Base-by-base conservation (phyloP, 2,797 vertebrate species). In the Dryobates pubescens region DNA sequence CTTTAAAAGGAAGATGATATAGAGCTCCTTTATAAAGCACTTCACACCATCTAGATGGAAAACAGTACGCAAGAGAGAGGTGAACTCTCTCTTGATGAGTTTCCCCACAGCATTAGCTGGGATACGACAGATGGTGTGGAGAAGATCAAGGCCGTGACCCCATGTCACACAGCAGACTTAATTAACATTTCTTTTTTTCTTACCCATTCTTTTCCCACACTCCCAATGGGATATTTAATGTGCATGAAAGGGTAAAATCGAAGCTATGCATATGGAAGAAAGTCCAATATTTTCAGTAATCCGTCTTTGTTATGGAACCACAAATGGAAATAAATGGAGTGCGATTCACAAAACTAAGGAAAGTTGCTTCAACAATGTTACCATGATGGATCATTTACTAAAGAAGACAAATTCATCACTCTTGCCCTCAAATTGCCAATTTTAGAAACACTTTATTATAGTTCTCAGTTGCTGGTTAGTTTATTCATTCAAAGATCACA, bases 181-280 rank as follows among this genome's bases (percentile, higher is more conserved):
- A 88, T 90, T 82, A 89, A 90, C 76, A 77, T 73, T 90, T 91
- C 61, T 58, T 82, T 88, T 88, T 84, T 82, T 63, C 74, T 63
- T 83, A 61, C 5, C 14, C 23, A 7, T 91, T 92, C n/a, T 85
- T 61, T 86, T 80, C 53, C 45, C 26, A 58, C 62, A 10, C 34
- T 90, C 73, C 45, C 20, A 1, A 23, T 0, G 1, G 79, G 82
- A 18, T 7, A 15, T 76, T 88, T 68, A 81, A 57, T 49, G 49
- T 81, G 43, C 2, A 2, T 78, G 73, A 89, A 96, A 88, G 79
- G 73, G 77, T 75, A 79, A 87, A 92, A 88, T 70, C 0, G 4
- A 86, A 90, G 73, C 53, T 74, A 4, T 71, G 57, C 6, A 16
- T 72, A 47, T 47, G 70, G 79, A 90, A 77, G 32, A 67, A 89